Evolutionary conservation across 1,140 invertebrate species (phyloP).

Genomic region (Caenorhabditis remanei): DNA sequence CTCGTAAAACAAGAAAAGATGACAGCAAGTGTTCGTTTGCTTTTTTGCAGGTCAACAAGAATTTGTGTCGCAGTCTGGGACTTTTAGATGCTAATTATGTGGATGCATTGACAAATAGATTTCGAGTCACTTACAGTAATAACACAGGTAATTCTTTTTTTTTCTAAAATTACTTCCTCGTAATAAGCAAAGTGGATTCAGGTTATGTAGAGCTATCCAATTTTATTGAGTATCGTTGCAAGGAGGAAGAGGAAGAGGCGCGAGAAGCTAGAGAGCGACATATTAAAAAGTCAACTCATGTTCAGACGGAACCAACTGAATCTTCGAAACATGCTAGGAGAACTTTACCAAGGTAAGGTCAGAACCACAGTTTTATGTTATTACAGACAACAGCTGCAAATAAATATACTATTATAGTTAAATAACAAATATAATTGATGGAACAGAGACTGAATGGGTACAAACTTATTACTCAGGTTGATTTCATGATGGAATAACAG

Average conservation of each 20-base stretch:
- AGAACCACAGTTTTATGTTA: not conserved
- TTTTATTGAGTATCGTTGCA: slow-evolving; percentile 27
- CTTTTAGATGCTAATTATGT: slow-evolving; percentile 3
- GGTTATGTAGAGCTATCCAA: slow-evolving; percentile 13
- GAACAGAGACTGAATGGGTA: no score
- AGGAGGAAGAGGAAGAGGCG: slow-evolving; percentile 22
- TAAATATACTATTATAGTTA: no score
- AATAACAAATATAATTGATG: no score
- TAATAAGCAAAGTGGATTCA: not conserved
- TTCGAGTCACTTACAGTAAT: slow-evolving; percentile 31
- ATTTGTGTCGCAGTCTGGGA: slow-evolving; percentile 31
- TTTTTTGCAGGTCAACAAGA: slow-evolving; percentile 47
- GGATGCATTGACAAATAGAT: slow-evolving; percentile 24
- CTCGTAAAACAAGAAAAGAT: not conserved
- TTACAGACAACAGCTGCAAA: no score
- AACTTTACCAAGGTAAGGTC: slow-evolving; percentile 19
- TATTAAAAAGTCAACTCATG: slow-evolving; percentile 35
- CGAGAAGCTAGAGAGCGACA: not conserved
- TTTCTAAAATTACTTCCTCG: not conserved
- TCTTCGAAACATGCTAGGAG: not conserved
- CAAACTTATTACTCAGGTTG: no score
- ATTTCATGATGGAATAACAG: no score
- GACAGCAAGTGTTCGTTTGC: not conserved
- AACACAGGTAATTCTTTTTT: not conserved
- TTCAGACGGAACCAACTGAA: slow-evolving; percentile 15